Evolutionary conservation across 2,797 vertebrate genomes (phyloP).

Genomic region (Hipposideros larvatus): DNA sequence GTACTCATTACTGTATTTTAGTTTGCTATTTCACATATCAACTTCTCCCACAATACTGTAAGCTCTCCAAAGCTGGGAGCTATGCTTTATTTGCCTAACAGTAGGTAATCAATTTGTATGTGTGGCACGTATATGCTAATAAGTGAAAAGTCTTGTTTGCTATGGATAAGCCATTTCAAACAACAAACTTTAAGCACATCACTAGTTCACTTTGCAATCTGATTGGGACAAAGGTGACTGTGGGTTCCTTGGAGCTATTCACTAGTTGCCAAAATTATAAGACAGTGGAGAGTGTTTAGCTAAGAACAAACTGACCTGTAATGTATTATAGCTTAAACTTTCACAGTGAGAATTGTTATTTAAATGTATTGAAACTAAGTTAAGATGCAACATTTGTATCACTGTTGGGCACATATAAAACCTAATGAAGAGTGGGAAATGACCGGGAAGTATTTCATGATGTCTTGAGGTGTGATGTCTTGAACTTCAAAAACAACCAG

Average conservation of each 20-base stretch:
- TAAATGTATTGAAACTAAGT: slow-evolving; percentile 9
- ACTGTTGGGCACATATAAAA: background rate
- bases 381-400: background rate
- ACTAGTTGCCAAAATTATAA: background rate
- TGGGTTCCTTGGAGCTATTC: slow-evolving; percentile 6
- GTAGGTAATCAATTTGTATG: background rate
- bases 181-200: background rate
- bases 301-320: slow-evolving; percentile 38
- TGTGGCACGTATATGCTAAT: background rate
- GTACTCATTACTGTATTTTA: background rate
- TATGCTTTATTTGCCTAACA: background rate
- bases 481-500: slow-evolving; percentile 28
- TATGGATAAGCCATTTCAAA: slow-evolving; percentile 2
- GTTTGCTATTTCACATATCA: background rate
- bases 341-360: slow-evolving; percentile 19
- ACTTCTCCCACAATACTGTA: background rate
- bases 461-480: background rate
- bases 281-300: background rate
- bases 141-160: slow-evolving; percentile 12
- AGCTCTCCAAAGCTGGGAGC: background rate
- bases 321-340: background rate
- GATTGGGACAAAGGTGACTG: background rate
- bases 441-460: background rate
- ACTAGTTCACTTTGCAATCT: background rate
- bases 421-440: background rate